These are phyloP conservation scores for Peromyscus aztecus DNA, from an alignment of 2,797 vertebrate species.

Conservation along the genomic window DNA sequence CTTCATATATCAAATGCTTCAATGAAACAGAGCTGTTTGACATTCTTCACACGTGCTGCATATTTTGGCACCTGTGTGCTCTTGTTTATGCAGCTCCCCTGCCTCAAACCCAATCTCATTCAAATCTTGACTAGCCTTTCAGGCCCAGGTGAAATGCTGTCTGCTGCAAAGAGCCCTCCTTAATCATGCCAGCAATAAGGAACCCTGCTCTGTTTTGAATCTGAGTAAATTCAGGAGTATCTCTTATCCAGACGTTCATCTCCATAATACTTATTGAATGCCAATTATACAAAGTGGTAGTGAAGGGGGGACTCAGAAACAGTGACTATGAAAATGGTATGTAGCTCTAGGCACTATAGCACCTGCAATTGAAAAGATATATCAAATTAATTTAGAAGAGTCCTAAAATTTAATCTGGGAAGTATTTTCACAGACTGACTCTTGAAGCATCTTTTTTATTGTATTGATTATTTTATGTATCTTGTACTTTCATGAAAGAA, in stretches of 20 bases:
- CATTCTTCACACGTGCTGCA: slow-evolving; percentile 29
- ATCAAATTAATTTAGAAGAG: not conserved
- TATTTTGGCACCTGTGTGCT: slow-evolving; percentile 20
- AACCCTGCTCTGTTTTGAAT: not conserved
- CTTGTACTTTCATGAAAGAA: not conserved
- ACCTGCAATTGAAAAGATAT: not conserved
- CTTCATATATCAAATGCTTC: slow-evolving; percentile 74
- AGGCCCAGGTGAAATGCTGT: not conserved
- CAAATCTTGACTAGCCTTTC: slow-evolving; percentile 22
- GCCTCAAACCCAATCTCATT: slow-evolving; percentile 57
- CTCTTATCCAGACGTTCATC: not conserved
- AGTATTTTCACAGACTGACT: not conserved
- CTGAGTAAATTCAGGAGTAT: not conserved
- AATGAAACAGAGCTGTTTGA: slow-evolving; percentile 49
- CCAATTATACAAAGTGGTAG: not conserved
- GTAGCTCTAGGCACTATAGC: not conserved
- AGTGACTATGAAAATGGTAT: not conserved
- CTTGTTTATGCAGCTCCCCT: slow-evolving; percentile 42
- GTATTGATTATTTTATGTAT: not conserved
- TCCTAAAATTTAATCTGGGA: not conserved
- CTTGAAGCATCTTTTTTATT: not conserved
- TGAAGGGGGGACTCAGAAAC: not conserved
- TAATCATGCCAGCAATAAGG: slow-evolving; percentile 41
- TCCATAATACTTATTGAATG: slow-evolving; percentile 24
- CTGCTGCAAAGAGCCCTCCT: slow-evolving; percentile 7